A percentile compares a stretch with the other conserved stretches of the same genome.
Evolutionary conservation across 2,797 vertebrate species (phyloP).

Genomic region (Pipistrellus nathusii): DNA sequence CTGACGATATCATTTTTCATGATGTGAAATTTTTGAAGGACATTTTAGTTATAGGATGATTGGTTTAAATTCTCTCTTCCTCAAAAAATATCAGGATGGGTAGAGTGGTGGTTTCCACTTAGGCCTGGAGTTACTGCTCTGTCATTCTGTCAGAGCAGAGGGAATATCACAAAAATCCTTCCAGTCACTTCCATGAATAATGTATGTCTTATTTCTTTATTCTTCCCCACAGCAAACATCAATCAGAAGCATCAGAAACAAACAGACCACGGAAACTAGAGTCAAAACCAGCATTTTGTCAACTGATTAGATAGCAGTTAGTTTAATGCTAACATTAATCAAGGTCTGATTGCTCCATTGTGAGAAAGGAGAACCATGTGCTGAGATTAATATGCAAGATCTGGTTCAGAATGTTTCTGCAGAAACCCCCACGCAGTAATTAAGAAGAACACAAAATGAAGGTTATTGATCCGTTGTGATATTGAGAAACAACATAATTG

Average conservation of each 20-base stretch:
- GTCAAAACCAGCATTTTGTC: conserved; percentile 79
- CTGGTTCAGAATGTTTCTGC: conserved; percentile 52
- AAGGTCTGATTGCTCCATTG: conserved; percentile 81
- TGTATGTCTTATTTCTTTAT: conserved; percentile 73
- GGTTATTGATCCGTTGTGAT: conserved; percentile 78
- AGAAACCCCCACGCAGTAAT: conserved; percentile 71
- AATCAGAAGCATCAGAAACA: conserved; percentile 74
- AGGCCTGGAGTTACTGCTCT: conserved; percentile 63
- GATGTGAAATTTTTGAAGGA: conserved; percentile 50
- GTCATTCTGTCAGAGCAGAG: conserved; percentile 72
- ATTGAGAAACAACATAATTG: conserved; percentile 80
- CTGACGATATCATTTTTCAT: conserved; percentile 62
- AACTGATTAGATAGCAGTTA: conserved; percentile 82
- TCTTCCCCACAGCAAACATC: conserved; percentile 69
- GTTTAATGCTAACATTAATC: conserved; percentile 82
- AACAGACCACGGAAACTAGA: conserved; percentile 69
- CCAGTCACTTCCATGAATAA: conserved; percentile 74
- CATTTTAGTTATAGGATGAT: conserved; percentile 65
- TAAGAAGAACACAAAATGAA: conserved; percentile 76
- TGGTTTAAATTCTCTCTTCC: conserved; percentile 58
- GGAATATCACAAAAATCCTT: conserved; percentile 64
- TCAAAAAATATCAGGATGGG: conserved; percentile 33
- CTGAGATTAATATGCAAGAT: conserved; percentile 73
- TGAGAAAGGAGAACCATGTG: conserved; percentile 61
- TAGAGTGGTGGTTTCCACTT: conserved; percentile 53